A percentile compares a stretch with the other conserved stretches of the same genome.
These are phyloP conservation scores for Gobius niger DNA, from an alignment of 2,113 vertebrate species.

Conservation along the genomic window DNA sequence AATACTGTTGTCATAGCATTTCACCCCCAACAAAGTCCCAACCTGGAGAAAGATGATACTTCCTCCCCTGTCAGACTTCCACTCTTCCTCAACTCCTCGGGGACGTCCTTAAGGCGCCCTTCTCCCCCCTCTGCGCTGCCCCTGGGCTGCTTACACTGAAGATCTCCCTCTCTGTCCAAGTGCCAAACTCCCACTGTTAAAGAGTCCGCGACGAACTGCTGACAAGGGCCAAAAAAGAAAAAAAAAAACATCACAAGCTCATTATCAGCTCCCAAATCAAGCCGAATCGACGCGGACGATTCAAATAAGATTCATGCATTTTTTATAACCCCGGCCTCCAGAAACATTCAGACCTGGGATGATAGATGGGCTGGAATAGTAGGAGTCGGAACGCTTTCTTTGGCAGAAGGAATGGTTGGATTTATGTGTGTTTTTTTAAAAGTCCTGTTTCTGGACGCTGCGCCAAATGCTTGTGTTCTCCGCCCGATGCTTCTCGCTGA, in stretches of 20 bases:
- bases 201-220: neutral
- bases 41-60: neutral
- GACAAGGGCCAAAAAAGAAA: neutral
- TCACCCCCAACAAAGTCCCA: neutral
- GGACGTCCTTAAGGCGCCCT: neutral
- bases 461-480: conserved; percentile 46
- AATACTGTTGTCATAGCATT: too few species aligned
- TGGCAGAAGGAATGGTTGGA: conserved; percentile 5
- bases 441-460: conserved; percentile 16
- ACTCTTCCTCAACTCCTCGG: neutral
- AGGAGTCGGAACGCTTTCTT: too few species aligned
- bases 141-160: conserved; percentile 6
- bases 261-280: conserved; percentile 5
- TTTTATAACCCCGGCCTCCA: neutral
- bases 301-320: neutral
- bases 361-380: neutral
- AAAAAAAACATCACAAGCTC: neutral
- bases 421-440: conserved; percentile 34
- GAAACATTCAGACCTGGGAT: neutral
- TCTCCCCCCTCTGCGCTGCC: neutral
- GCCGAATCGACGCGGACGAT: neutral
- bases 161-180: neutral
- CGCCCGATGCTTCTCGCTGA: conserved; percentile 37
- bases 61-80: neutral
- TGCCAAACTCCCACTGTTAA: conserved; percentile 1